Base-by-base conservation (phyloP, 2,113 vertebrate genomes). In the Syngnathus floridae region DNA sequence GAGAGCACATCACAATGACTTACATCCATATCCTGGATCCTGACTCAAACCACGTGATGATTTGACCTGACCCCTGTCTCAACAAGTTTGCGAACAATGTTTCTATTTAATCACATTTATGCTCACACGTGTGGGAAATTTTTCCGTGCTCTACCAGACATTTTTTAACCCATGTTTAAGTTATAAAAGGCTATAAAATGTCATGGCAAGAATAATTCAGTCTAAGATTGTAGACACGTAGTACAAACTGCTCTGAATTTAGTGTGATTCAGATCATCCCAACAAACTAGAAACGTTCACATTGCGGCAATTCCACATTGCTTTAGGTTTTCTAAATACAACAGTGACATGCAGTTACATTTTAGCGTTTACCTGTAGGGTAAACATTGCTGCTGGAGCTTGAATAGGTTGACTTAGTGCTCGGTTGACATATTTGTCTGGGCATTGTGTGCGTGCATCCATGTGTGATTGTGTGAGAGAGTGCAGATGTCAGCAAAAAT, bases 401-500 rank as follows among this genome's bases (percentile, higher is more conserved):
- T 84, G 69, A 81, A 75, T 64, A 75, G 65, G 77, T 78, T 81
- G 77, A 83, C 66, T 78, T 70, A 56, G 65, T 65, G 54, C 68
- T 68, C 69, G 54, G 72, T 67, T 71, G 61, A 77, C 48, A 72
- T 73, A 57, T 78, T 76, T 74, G 69, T 71, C 64, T 76, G 62
- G 67, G n/a, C 69, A 67, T 52, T 31, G 17, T 84, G 67, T 66
- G 63, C 1, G 40, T 9, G 40, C 51, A 63, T 57, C 40, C 49
- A 60, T 62, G 60, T 60, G 76, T 22, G 11, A 56, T 65, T 45
- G 65, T 77, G 70, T 72, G 81, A 74, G 71, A 78, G 73, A 82
- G 71, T 70, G 74, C 69, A 70, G 54, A 71, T 74, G 81, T 77
- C 73, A 84, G 81, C 73, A 67, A 82, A 84, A 83, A 78, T 83